phyloP scores from a whole-genome alignment of 2,113 vertebrate genomes.

The Platichthys flesus region DNA sequence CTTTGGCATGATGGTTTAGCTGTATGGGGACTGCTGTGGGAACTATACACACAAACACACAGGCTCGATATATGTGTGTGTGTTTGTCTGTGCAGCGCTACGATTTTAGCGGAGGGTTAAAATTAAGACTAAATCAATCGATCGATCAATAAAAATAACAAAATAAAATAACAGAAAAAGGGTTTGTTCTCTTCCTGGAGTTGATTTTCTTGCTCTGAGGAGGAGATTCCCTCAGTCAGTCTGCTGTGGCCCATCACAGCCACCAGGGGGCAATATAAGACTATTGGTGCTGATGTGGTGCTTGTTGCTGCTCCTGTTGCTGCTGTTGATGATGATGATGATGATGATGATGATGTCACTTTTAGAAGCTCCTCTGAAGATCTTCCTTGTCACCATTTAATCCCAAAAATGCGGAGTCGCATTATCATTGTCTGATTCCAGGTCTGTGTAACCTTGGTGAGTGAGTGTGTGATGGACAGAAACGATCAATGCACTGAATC shows the following conservation, averaged over 20 bases:
- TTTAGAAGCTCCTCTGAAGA: constrained; percentile 63
- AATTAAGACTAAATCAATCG: constrained; percentile 29
- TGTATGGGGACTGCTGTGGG: constrained; percentile 79
- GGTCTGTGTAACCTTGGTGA: constrained; percentile 73
- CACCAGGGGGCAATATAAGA: constrained; percentile 52
- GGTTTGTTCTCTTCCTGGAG: constrained; percentile 29
- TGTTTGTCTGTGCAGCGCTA: constrained; percentile 41
- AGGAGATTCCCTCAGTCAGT: constrained; percentile 62
- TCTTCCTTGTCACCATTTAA: constrained; percentile 61
- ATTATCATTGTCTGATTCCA: constrained; percentile 66
- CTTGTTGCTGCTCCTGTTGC: constrained; percentile 1
- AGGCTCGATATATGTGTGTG: constrained; percentile 18
- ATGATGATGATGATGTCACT: constrained; percentile 29
- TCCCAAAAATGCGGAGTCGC: constrained; percentile 51
- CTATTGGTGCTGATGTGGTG: constrained; percentile 39
- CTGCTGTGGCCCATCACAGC: constrained; percentile 51
- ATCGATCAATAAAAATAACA: constrained; percentile 16
- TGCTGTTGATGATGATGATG: constrained; percentile 3
- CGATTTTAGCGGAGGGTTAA: constrained; percentile 42
- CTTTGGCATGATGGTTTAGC: constrained; percentile 87
- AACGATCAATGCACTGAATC: constrained; percentile 85
- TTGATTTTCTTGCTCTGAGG: constrained; percentile 21
- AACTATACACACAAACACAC: constrained; percentile 60
- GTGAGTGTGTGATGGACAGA: constrained; percentile 77
- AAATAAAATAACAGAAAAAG: constrained; percentile 25